Evolutionary conservation across 2,797 vertebrate genomes (phyloP), one percentile per base, ranked within the genome.

Genomic region (Acanthurus tractus): DNA sequence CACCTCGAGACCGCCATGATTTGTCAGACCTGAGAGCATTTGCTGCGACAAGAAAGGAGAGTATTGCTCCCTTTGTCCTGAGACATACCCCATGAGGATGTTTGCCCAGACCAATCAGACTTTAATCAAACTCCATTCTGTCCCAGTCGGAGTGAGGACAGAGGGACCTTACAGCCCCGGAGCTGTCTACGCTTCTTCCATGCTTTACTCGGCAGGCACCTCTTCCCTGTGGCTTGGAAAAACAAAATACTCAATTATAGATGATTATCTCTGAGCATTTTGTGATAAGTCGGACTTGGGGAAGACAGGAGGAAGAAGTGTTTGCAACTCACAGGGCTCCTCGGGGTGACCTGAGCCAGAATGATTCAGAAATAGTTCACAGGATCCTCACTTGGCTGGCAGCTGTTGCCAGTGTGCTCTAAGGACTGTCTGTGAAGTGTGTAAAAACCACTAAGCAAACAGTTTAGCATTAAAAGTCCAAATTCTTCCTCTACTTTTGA

Each of bases 61-160:
- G 83, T 81, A 81, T 82, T 85, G 86, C 88, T 86, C 72, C 85
- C 82, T 89, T 88, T 90, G 87, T 90, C 79, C 75, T 1, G 80
- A 81, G 78, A 91, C 66, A 55, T 79, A 70, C 82, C 91, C 87
- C 70, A 49, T 63, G 88, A 92, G 86, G 76, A 88, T 81, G 88
- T 92, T 93, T 90, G 89, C 85, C 81, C 85, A 83, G 85, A 87
- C 89, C 90, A 93, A 93, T 93, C 91, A 88, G 85, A 83, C 85
- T 90, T 85, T 86, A 88, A 91, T 92, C 88, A 87, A 84, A 87
- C 82, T 89, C 87, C 40, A 74, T 81, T 90, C 83, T 78, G 48
- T 44, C 22, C 75, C n/a, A 36, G 68, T 70, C 72, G 61, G 79
- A 75, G 82, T 67, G 59, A 85, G 74, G 65, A 78, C 74, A 49